Conservation (phyloP, 2,797 vertebrate species). For the Neosilurus mollespiculum region DNA sequence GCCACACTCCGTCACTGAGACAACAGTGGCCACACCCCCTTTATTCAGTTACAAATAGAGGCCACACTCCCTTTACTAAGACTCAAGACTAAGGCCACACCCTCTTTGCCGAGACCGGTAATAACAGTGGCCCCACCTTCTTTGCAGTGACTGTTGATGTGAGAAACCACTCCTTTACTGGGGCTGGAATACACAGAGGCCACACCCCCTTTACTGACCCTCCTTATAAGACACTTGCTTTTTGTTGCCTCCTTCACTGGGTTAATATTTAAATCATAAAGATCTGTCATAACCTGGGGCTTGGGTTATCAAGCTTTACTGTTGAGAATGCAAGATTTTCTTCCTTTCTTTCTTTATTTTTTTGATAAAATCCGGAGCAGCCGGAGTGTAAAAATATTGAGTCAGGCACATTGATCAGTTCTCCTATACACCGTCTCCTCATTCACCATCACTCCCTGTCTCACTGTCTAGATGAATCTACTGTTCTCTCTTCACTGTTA, state of each 20-base stretch:
- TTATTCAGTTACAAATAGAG: too few species aligned
- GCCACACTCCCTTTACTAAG: not conserved
- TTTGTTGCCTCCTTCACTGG: too few species aligned
- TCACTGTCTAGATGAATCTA: not conserved
- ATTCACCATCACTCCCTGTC: not conserved
- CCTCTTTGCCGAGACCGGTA: not conserved
- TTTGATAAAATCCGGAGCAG: not conserved
- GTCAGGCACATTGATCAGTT: not conserved
- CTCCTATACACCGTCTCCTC: not conserved
- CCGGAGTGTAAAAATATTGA: not conserved
- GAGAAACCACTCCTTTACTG: too few species aligned
- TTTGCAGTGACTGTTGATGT: not conserved
- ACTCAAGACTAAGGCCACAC: not conserved
- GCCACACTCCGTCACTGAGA: not conserved
- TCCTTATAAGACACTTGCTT: too few species aligned
- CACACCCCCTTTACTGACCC: not conserved
- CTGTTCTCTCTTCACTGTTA: not conserved
- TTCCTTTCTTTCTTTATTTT: not conserved
- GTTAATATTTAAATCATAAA: too few species aligned
- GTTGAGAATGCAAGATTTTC: not conserved
- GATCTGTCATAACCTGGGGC: not conserved
- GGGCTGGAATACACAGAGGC: too few species aligned
- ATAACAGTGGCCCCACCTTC: not conserved
- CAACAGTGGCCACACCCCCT: too few species aligned
- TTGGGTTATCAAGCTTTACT: not conserved